Conservation (phyloP, 2,113 vertebrate genomes). For the Meleagris gallopavo region DNA sequence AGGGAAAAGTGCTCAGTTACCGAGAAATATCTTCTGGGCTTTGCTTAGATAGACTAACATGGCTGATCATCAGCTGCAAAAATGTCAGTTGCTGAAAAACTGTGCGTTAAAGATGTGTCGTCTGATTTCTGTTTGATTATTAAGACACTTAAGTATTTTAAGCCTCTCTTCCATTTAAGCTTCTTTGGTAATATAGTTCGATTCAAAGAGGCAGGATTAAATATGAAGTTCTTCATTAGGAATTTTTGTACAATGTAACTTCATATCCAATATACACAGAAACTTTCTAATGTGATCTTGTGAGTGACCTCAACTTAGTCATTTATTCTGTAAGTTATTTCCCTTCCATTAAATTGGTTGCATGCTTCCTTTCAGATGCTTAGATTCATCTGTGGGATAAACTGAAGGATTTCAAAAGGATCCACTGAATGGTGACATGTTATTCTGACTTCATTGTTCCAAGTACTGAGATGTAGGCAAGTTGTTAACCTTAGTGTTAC, state of each 20-base stretch:
- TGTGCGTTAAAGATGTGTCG: neutral
- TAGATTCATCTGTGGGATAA: neutral
- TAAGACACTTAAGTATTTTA: neutral
- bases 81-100: neutral
- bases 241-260: neutral
- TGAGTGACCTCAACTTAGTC: neutral
- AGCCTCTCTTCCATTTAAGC: neutral
- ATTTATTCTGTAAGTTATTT: neutral
- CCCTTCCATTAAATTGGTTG: neutral
- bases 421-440: neutral
- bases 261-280: accelerated
- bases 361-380: neutral
- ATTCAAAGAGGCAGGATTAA: neutral
- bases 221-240: neutral
- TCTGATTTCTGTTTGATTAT: neutral
- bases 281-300: neutral
- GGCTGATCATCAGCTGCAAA: neutral
- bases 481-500: neutral
- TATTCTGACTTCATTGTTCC: neutral
- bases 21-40: neutral
- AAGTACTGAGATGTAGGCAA: neutral
- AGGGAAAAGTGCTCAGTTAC: neutral
- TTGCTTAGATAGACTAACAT: neutral
- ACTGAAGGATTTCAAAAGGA: neutral
- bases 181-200: neutral